Evolutionary conservation across 1,140 invertebrate genomes (phyloP).

Genomic region (Nasonia giraulti): DNA sequence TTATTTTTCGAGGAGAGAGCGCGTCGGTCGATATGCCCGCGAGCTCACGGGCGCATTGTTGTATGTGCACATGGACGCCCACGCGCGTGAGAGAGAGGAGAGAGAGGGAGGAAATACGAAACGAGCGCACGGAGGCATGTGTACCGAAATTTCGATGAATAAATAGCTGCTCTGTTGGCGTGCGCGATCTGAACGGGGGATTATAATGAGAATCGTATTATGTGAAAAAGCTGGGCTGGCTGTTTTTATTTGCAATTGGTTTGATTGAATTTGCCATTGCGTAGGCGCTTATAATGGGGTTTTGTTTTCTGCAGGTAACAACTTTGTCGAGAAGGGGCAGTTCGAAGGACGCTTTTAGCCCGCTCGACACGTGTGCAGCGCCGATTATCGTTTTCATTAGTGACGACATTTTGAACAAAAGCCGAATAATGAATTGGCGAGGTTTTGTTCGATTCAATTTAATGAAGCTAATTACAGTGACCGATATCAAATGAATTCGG

Average conservation of each 20-base stretch:
- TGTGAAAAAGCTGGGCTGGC: neutral
- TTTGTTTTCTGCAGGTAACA: too few species aligned
- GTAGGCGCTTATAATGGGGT: too few species aligned
- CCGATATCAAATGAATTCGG: neutral
- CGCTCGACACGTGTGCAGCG: too few species aligned
- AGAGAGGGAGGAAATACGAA: neutral
- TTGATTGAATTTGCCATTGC: neutral
- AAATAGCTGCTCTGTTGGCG: conserved; percentile 16
- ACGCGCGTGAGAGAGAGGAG: neutral
- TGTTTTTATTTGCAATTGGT: neutral
- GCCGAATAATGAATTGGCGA: too few species aligned
- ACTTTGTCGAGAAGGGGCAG: too few species aligned
- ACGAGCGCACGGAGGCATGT: neutral
- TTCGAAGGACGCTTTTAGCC: too few species aligned
- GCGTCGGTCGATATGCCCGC: neutral
- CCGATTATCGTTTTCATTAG: too few species aligned
- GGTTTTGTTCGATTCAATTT: neutral
- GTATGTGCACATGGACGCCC: neutral
- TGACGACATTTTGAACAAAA: too few species aligned
- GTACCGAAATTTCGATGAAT: conserved; percentile 29
- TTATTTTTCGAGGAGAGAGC: neutral
- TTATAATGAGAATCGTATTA: conserved; percentile 16
- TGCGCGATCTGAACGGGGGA: neutral
- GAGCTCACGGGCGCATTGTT: neutral
- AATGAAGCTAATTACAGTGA: neutral